These are phyloP conservation scores for Psittacula echo DNA, from an alignment of 2,797 vertebrate genomes.

Conservation along the genomic window DNA sequence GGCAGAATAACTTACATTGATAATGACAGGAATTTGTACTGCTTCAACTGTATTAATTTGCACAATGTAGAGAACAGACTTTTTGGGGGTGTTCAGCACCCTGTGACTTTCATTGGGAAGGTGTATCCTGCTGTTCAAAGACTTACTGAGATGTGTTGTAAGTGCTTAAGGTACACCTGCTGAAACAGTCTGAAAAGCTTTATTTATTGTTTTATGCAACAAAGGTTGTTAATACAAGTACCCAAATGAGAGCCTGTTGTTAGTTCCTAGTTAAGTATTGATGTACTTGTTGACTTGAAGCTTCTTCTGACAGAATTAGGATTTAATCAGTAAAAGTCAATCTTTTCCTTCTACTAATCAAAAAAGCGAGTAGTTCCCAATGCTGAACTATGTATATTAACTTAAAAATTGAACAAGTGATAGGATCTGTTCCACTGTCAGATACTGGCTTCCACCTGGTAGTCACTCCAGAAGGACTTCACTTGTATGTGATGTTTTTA, in stretches of 20 bases:
- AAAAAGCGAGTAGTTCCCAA: neutral
- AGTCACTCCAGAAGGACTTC: neutral
- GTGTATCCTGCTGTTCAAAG: neutral
- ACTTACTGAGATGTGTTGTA: neutral
- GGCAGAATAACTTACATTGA: neutral
- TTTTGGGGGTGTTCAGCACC: neutral
- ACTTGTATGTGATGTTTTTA: neutral
- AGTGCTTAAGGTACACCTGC: neutral
- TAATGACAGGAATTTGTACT: neutral
- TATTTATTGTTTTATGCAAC: neutral
- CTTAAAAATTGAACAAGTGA: neutral
- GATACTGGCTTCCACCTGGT: neutral
- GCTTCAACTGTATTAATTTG: neutral
- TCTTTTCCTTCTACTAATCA: neutral
- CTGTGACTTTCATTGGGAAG: neutral
- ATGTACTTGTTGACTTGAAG: neutral
- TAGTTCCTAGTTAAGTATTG: conserved; percentile 10
- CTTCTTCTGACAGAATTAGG: neutral
- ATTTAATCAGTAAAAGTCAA: neutral
- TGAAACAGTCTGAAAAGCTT: neutral
- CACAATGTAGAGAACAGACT: neutral
- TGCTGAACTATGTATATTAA: neutral
- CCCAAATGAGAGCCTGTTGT: neutral
- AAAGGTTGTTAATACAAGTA: neutral
- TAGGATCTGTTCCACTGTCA: neutral